Base-by-base conservation (phyloP, 2,888 invertebrate species). In the Clusia tigrina region DNA sequence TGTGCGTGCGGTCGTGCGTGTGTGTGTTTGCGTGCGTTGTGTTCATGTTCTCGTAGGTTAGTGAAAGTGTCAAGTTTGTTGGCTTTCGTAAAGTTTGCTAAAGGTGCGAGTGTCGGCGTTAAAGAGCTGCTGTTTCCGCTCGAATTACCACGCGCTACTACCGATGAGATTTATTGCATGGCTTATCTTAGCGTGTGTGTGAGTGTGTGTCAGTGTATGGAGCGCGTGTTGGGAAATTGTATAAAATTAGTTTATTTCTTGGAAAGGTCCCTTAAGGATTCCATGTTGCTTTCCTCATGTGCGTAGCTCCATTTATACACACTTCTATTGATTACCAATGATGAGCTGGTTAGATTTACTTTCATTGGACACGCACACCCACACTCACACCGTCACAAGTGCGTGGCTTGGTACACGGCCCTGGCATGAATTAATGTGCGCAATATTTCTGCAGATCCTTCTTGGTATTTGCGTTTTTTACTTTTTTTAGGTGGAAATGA, bases 91-190 rank as follows among this genome's bases (percentile, higher is more conserved):
- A 42, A 6, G 6, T 32, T 32, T 32, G 32, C 32, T 32, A 32
- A 32, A 32, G 32, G 32, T 32, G 32, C 12, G 32, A 9, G 32
- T 32, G 32, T 32, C 6, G 15, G n/a, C 15, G 15, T 6, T 42
- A 3, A 3, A 42, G 42, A 5, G 42, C 42, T 6, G 9, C 42
- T 6, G n/a, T 42, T 42, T 42, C 42, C n/a, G 42, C 42, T 42
- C n/a, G 42, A 42, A 42, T 42, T 42, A 17, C 12, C 42, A 42
- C n/a, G 42, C 42, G n/a, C 42, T n/a, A 17, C 9, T 15, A 42
- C 42, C 9, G n/a, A 42, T 42, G n/a, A 6, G n/a, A 42, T 42
- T 42, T 42, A 42, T 42, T 42, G n/a, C n/a, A n/a, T n/a, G n/a
- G 9, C n/a, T 9, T 42, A 42, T 15, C 3, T 15, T n/a, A 42